Percentiles rank a stretch among this genome's conserved stretches.
Evolutionary conservation across 2,113 vertebrate species (phyloP).

Genomic region (Salminus brasiliensis): DNA sequence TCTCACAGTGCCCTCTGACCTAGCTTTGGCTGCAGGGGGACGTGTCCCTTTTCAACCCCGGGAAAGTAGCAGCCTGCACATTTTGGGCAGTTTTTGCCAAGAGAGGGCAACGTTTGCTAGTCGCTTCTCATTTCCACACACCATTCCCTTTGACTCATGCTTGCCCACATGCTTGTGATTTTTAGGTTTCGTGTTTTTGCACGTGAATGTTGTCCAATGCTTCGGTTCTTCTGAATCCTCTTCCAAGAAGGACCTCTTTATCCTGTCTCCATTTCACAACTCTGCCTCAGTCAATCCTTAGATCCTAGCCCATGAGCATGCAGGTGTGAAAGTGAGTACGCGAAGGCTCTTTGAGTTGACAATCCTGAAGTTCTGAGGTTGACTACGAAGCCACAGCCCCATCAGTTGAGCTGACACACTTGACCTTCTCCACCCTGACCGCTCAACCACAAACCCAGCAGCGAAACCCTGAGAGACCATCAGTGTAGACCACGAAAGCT

Average conservation of each 20-base stretch:
- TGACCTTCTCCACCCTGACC: conserved; percentile 35
- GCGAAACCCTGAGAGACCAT: conserved; percentile 24
- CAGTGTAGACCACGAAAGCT: background rate
- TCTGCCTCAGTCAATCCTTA: background rate
- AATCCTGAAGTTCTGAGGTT: conserved; percentile 11
- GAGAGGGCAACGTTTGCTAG: conserved; percentile 35
- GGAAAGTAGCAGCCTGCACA: conserved; percentile 36
- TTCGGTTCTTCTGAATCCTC: background rate
- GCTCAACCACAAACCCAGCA: conserved; percentile 29
- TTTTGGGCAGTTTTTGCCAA: conserved; percentile 44
- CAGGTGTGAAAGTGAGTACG: conserved; percentile 18
- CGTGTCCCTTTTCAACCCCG: conserved; percentile 17
- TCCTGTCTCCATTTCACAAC: background rate
- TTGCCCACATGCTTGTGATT: conserved; percentile 2
- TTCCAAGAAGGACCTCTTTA: background rate
- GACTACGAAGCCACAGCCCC: conserved; percentile 33
- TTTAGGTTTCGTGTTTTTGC: conserved; percentile 19
- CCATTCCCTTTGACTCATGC: background rate
- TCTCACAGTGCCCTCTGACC: conserved; percentile 45
- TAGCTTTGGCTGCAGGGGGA: conserved; percentile 41
- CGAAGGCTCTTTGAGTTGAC: background rate
- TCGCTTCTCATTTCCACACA: background rate
- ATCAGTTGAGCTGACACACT: conserved; percentile 23
- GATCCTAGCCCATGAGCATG: background rate
- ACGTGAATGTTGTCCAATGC: background rate